phyloP scores from a whole-genome alignment of 2,113 vertebrate species.

The Centropus unirufus region DNA sequence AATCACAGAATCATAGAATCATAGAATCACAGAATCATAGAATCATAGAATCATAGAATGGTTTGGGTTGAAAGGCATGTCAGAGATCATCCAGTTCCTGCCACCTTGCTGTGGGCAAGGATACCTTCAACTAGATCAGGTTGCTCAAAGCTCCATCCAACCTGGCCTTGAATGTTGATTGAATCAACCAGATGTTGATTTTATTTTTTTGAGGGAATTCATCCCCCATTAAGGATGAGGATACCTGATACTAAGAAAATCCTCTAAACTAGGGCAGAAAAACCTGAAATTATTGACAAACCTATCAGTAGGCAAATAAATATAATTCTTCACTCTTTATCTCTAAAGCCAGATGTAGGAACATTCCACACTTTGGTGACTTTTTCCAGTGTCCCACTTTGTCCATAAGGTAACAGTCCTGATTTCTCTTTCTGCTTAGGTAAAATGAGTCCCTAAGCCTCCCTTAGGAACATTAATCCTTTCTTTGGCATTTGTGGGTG shows the following conservation, averaged over 20 bases:
- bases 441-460: neutral
- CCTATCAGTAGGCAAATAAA: neutral
- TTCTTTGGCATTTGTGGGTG: neutral
- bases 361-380: rapidly evolving
- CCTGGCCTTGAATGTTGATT: neutral
- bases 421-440: neutral
- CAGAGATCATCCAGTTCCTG: too few relatives aligned
- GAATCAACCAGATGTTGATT: neutral
- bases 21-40: too few relatives aligned
- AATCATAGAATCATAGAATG: too few relatives aligned
- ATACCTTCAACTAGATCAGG: too few relatives aligned
- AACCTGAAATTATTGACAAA: neutral
- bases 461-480: neutral
- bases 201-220: neutral
- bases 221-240: too few relatives aligned
- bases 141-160: too few relatives aligned
- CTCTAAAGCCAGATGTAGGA: neutral
- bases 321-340: neutral
- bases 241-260: rapidly evolving
- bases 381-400: neutral
- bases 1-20: too few relatives aligned
- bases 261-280: neutral
- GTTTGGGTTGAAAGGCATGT: too few relatives aligned
- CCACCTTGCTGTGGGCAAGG: too few relatives aligned
- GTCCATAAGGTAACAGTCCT: neutral